phyloP scores from a whole-genome alignment of 2,888 invertebrate genomes.

The Acanthacorydalis orientalis region DNA sequence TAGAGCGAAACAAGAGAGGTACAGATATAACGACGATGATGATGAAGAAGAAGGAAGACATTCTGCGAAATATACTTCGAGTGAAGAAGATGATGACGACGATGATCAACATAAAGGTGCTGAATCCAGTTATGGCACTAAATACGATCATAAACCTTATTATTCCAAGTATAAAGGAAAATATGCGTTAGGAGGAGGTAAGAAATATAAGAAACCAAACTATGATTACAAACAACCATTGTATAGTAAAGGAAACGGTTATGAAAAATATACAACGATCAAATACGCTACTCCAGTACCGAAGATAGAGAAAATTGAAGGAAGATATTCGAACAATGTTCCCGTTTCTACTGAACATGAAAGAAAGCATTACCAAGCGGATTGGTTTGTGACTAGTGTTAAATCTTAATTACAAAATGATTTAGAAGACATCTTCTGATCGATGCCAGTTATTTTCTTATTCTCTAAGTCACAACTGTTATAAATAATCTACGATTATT shows the following conservation, averaged over 20 bases:
- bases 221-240: background rate
- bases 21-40: background rate
- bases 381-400: conserved; percentile 12
- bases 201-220: background rate
- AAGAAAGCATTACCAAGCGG: conserved; percentile 12
- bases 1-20: background rate
- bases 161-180: background rate
- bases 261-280: no score
- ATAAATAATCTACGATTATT: no score
- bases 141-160: background rate
- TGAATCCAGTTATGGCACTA: background rate
- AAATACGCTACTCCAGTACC: background rate
- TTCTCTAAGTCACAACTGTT: no score
- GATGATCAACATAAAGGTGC: conserved; percentile 4
- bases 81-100: conserved; percentile 8
- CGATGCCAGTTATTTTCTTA: no score
- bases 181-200: conserved; percentile 1
- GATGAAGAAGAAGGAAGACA: conserved; percentile 11
- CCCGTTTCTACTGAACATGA: conserved; percentile 11
- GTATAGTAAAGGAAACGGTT: no score
- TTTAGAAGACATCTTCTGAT: no score
- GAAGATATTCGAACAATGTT: conserved; percentile 12
- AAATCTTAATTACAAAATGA: background rate
- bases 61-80: conserved; percentile 8
- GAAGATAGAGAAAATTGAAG: conserved; percentile 9